Percentiles rank a stretch among this genome's conserved stretches.
Evolutionary conservation across 1,140 invertebrate genomes (phyloP).

Genomic region (Platyura marginata): DNA sequence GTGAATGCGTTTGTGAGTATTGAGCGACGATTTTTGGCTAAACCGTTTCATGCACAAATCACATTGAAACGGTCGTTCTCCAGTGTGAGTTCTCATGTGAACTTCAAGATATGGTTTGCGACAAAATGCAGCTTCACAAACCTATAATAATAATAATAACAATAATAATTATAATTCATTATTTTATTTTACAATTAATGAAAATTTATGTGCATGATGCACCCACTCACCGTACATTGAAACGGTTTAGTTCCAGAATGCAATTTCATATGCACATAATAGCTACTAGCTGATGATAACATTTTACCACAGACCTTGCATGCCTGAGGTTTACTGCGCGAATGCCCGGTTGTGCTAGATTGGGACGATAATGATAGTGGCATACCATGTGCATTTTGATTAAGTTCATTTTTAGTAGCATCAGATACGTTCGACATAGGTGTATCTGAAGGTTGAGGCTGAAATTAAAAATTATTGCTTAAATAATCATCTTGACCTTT

Average conservation of each 20-base stretch:
- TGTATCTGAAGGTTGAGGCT: constrained; percentile 2
- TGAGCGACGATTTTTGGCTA: constrained; percentile 57
- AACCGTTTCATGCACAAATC: constrained; percentile 55
- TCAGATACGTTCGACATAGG: background rate
- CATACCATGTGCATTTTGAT: background rate
- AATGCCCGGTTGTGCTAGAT: background rate
- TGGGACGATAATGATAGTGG: background rate
- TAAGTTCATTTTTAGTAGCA: constrained; percentile 1
- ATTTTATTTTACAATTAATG: background rate
- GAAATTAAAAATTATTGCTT: background rate
- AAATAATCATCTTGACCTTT: too few species aligned
- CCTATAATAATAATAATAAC: constrained; percentile 7
- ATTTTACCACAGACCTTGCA: constrained; percentile 61
- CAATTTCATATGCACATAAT: constrained; percentile 64
- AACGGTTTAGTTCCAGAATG: constrained; percentile 61
- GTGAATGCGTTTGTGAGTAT: constrained; percentile 70
- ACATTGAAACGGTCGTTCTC: constrained; percentile 60
- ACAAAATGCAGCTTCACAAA: constrained; percentile 41
- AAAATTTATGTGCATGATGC: background rate
- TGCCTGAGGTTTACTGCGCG: constrained; percentile 41
- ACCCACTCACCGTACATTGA: constrained; percentile 44
- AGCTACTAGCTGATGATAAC: constrained; percentile 50
- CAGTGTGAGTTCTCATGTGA: constrained; percentile 39
- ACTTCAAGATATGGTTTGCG: constrained; percentile 43
- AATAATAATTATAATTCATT: background rate